Percentiles rank a stretch among this genome's conserved stretches.
Evolutionary conservation across 2,888 invertebrate species (phyloP).

Genomic region (Trissonchulus latispiculum): DNA sequence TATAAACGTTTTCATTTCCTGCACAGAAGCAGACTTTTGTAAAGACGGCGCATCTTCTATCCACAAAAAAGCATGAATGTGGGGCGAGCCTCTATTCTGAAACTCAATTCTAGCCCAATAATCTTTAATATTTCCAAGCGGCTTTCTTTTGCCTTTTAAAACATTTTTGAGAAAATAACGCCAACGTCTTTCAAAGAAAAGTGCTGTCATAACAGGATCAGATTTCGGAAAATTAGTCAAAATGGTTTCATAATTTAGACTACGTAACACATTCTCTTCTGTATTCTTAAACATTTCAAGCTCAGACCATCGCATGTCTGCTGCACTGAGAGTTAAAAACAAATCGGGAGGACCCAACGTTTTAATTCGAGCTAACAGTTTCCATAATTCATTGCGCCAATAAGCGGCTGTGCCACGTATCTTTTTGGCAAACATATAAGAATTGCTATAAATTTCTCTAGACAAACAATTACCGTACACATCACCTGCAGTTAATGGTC

Average conservation of each 20-base stretch:
- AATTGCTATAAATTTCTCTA: not conserved
- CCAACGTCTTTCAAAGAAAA: slow-evolving; percentile 4
- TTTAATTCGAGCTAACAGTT: not conserved
- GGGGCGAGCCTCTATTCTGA: slow-evolving; percentile 5
- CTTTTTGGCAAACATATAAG: slow-evolving; percentile 5
- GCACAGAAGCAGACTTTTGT: not conserved
- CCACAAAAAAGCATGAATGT: not conserved
- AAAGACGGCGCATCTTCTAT: not conserved
- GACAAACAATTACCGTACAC: not conserved
- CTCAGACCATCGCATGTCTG: not conserved
- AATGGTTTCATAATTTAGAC: not conserved
- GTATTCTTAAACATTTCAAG: not conserved
- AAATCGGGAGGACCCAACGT: not conserved
- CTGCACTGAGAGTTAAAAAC: not conserved
- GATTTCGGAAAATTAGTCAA: not conserved
- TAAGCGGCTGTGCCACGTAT: not conserved
- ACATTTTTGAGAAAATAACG: not conserved
- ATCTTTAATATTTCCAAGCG: slow-evolving; percentile 1
- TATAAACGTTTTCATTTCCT: not conserved
- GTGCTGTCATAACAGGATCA: not conserved
- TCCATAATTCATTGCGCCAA: not conserved
- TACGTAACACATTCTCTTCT: not conserved
- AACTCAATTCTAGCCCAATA: slow-evolving; percentile 1
- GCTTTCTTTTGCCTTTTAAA: not conserved
- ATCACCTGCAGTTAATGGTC: not conserved